These are phyloP conservation scores for Myotis vivesi DNA, from an alignment of 2,797 vertebrate genomes.

Conservation along the genomic window DNA sequence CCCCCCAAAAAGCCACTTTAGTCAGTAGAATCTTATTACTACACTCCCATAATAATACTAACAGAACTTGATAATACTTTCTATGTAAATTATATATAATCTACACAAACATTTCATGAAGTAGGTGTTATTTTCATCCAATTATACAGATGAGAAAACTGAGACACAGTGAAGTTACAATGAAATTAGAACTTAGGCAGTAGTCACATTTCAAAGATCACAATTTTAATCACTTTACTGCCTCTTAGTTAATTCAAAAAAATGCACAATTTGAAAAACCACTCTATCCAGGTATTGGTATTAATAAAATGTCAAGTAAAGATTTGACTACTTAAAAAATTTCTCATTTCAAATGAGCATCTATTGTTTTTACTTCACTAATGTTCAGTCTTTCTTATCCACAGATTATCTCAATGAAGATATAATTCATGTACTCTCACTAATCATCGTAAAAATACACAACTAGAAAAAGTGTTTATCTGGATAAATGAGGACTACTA, in stretches of 20 bases:
- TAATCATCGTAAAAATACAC: neutral
- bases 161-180: neutral
- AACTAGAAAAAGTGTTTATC: neutral
- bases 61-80: neutral
- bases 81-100: neutral
- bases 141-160: neutral
- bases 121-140: neutral
- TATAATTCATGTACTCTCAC: neutral
- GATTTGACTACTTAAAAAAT: neutral
- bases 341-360: conserved; percentile 30
- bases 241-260: neutral
- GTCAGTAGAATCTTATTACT: neutral
- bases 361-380: neutral
- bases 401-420: neutral
- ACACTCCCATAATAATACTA: neutral
- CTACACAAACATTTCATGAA: neutral
- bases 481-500: neutral
- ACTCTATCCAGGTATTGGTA: neutral
- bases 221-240: neutral
- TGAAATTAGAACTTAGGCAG: neutral
- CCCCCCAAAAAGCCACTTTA: neutral
- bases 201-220: neutral
- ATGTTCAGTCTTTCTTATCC: neutral
- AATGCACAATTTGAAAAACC: neutral
- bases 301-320: neutral